Evolutionary conservation across 2,797 vertebrate genomes (phyloP).

Genomic region (Galagoides demidoff): DNA sequence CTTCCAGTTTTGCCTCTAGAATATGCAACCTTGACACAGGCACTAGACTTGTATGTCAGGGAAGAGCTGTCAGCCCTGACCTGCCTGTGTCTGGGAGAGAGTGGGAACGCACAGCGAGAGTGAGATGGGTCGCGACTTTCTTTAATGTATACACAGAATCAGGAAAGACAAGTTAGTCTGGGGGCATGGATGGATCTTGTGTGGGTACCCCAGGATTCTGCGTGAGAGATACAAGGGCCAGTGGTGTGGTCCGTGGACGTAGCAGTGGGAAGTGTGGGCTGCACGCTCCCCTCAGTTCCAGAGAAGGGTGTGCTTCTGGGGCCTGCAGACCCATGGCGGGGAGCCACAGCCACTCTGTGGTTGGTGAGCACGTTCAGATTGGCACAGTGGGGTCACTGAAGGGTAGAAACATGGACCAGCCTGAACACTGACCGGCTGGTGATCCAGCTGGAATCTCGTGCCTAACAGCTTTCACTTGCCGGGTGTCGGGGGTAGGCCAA

Average conservation of each 20-base stretch:
- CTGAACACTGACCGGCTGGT: background rate
- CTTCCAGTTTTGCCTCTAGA: background rate
- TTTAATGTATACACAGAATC: background rate
- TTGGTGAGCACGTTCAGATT: no score
- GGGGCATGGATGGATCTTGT: background rate
- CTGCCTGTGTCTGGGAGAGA: background rate
- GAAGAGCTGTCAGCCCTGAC: background rate
- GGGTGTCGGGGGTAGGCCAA: background rate
- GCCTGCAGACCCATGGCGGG: background rate
- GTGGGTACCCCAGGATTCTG: background rate
- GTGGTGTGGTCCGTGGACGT: background rate
- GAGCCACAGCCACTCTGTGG: background rate
- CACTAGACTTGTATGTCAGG: background rate
- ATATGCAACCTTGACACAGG: background rate
- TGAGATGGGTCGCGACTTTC: background rate
- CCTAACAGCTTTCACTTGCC: background rate
- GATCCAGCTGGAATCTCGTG: background rate
- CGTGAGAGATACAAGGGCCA: background rate
- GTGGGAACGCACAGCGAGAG: accelerated
- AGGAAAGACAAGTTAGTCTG: background rate
- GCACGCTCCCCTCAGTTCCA: no score
- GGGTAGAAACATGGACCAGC: background rate
- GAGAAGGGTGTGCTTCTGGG: background rate
- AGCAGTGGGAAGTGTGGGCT: no score
- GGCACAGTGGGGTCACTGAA: background rate